phyloP scores from a whole-genome alignment of 2,888 invertebrate species.

The Brenthis ino region DNA sequence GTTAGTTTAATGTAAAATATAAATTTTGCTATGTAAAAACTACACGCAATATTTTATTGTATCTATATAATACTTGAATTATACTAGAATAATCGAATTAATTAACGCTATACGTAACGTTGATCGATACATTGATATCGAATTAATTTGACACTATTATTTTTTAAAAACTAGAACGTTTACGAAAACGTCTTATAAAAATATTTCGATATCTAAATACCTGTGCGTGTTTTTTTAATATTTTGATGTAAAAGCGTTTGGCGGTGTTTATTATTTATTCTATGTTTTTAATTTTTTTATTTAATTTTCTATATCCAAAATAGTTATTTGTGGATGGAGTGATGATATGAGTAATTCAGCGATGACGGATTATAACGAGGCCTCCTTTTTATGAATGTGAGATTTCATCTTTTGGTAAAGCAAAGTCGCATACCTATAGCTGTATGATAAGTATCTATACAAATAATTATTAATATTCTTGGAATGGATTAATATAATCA shows the following conservation, averaged over 20 bases:
- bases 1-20: constrained; percentile 13
- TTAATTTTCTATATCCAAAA: constrained; percentile 41
- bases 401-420: not conserved
- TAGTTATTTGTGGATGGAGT: constrained; percentile 63
- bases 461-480: no score
- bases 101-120: constrained; percentile 26
- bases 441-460: no score
- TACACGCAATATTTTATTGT: constrained; percentile 13
- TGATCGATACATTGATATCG: constrained; percentile 23
- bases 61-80: constrained; percentile 25
- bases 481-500: not conserved
- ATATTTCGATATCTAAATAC: constrained; percentile 57
- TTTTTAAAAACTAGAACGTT: constrained; percentile 28
- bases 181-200: constrained; percentile 50
- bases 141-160: constrained; percentile 36
- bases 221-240: constrained; percentile 71
- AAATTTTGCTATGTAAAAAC: constrained; percentile 28
- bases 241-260: constrained; percentile 38
- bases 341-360: constrained; percentile 65
- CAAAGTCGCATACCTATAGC: not conserved
- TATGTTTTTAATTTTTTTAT: constrained; percentile 27
- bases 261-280: constrained; percentile 30
- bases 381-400: constrained; percentile 19
- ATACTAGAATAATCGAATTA: constrained; percentile 21
- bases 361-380: constrained; percentile 43